phyloP scores from a whole-genome alignment of 2,888 invertebrate species.

The Apocheima hispidaria region DNA sequence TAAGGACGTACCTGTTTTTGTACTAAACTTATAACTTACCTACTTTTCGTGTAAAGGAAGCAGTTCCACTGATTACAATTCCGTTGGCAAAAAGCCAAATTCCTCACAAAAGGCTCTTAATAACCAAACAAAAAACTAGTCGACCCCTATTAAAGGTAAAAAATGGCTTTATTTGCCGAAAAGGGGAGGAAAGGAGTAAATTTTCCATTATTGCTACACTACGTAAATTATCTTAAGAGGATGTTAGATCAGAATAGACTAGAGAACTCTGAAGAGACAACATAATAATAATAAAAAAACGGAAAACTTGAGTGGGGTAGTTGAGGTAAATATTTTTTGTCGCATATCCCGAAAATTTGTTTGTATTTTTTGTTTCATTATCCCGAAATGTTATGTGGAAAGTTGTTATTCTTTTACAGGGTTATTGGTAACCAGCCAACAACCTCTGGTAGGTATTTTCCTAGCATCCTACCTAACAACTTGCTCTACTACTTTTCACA shows the following conservation, averaged over 20 bases:
- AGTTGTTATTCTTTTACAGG: not conserved
- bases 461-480: too few species aligned
- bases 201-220: slow-evolving; percentile 18
- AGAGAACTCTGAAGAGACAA: slow-evolving; percentile 1
- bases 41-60: slow-evolving; percentile 21
- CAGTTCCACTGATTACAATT: slow-evolving; percentile 28
- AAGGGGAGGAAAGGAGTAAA: slow-evolving; percentile 17
- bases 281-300: not conserved
- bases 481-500: too few species aligned
- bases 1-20: slow-evolving; percentile 26
- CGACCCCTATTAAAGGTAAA: slow-evolving; percentile 38
- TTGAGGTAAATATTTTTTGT: slow-evolving; percentile 18
- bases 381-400: not conserved
- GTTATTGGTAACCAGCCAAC: too few species aligned
- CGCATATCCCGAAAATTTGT: too few species aligned
- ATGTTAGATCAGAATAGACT: slow-evolving; percentile 8
- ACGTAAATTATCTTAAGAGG: slow-evolving; percentile 21
- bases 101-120: slow-evolving; percentile 36
- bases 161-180: slow-evolving; percentile 38
- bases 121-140: slow-evolving; percentile 46
- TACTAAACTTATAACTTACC: slow-evolving; percentile 29
- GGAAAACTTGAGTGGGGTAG: not conserved
- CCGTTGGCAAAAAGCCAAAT: slow-evolving; percentile 51
- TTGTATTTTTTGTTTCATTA: too few species aligned
- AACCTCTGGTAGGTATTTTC: too few species aligned